A percentile compares a stretch with the other conserved stretches of the same genome.
phyloP scores from a whole-genome alignment of 2,888 invertebrate genomes.

The Drosophila suboccidentalis region DNA sequence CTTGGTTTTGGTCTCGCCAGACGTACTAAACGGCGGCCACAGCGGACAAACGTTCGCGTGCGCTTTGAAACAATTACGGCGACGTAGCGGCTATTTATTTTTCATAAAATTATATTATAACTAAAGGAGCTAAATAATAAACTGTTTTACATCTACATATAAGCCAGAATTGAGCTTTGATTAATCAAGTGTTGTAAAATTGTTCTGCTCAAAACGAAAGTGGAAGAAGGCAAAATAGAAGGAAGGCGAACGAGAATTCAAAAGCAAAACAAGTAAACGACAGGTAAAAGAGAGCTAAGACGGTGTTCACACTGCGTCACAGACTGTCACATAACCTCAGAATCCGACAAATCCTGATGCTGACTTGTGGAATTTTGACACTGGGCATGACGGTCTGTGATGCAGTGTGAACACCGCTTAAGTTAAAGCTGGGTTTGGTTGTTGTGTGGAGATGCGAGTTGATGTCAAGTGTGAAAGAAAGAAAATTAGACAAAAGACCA shows the following conservation, averaged over 20 bases:
- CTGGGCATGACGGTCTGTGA: no score
- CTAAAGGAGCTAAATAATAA: slow-evolving; percentile 13
- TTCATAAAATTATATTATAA: slow-evolving; percentile 39
- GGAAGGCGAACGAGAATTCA: slow-evolving; percentile 57
- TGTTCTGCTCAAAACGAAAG: slow-evolving; percentile 46
- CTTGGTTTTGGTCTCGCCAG: slow-evolving; percentile 65
- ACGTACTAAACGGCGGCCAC: slow-evolving; percentile 65
- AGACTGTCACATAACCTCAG: no score
- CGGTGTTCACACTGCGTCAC: no score
- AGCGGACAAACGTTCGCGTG: slow-evolving; percentile 75
- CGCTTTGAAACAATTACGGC: slow-evolving; percentile 53
- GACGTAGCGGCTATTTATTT: slow-evolving; percentile 51
- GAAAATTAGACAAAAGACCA: slow-evolving; percentile 48
- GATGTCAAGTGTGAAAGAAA: slow-evolving; percentile 62
- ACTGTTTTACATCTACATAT: slow-evolving; percentile 1
- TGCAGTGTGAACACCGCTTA: background rate
- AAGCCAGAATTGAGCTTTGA: slow-evolving; percentile 26
- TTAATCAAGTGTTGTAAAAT: slow-evolving; percentile 67
- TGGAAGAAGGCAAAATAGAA: slow-evolving; percentile 50
- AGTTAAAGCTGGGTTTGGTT: slow-evolving; percentile 48
- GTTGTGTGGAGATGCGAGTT: slow-evolving; percentile 33
- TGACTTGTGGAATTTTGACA: no score
- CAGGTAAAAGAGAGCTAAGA: slow-evolving; percentile 56
- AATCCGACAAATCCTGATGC: no score
- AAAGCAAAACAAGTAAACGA: slow-evolving; percentile 63